Base-by-base conservation (phyloP, 2,797 vertebrate genomes). In the Garrulus glandarius region DNA sequence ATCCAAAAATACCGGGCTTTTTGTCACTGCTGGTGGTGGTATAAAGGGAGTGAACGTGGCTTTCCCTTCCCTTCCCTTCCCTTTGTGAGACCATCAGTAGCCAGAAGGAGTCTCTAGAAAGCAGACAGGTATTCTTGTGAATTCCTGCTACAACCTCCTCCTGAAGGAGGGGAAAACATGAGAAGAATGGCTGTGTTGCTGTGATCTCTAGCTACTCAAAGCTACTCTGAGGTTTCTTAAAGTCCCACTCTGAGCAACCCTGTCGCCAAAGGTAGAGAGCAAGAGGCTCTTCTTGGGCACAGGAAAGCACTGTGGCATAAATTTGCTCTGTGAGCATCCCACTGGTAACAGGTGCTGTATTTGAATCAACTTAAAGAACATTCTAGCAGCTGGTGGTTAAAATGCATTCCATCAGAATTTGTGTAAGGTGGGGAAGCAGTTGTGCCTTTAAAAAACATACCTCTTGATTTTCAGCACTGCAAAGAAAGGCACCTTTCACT, bases 241-340 rank as follows among this genome's bases (percentile, higher is more conserved):
- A 74, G 22, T 21, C 30, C 20, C 10, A 8, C 41, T 83, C 11
- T 0, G 0, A 46, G 72, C 14, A n/a, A 1, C 27, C 15, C 16
- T 60, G 8, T 74, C 50, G 29, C 9, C 36, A 37, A 57, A 61
- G 17, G 11, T 29, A 9, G 30, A 79, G 55, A 61, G 41, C n/a
- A 53, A 46, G 32, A 32, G 69, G 32, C 53, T 82, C 22, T 49
- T 36, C 3, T 13, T 65, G 47, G 26, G 15, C 5, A 1, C 0
- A 1, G 24, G 13, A 27, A 72, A 55, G 29, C 15, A 4, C 23
- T 0, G 1, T 55, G 30, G 30, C 8, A 1, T 52, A 17, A 41
- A 39, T 47, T 19, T 50, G 20, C 22, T 57, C 22, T 57, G 18
- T 53, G 52, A 49, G 11, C n/a, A 75, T 64, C 12, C 23, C 0